Conservation (phyloP, 2,113 vertebrate species). For the Callocephalon fimbriatum region DNA sequence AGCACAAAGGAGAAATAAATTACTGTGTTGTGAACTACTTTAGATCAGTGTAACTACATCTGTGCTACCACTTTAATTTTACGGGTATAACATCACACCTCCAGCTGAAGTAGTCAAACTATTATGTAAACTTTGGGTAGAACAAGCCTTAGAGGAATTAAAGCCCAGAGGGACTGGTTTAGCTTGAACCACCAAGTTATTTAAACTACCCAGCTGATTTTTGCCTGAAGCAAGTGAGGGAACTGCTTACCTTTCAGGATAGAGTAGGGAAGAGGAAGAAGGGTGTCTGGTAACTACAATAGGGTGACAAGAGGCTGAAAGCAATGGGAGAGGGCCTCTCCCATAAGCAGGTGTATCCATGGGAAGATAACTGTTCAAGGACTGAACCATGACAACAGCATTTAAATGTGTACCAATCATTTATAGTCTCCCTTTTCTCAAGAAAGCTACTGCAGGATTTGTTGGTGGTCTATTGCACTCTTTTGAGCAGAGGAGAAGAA, state of each 20-base stretch:
- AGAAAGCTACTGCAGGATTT: background rate
- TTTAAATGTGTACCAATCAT: background rate
- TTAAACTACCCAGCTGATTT: background rate
- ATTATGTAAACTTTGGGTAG: background rate
- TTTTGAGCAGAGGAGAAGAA: background rate
- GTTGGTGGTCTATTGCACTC: accelerated
- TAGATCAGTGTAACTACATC: background rate
- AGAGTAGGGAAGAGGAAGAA: background rate
- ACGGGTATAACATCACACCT: background rate
- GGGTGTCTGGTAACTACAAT: background rate
- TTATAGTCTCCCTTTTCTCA: background rate
- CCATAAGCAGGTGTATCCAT: background rate
- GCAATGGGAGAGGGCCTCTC: background rate
- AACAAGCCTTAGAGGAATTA: background rate
- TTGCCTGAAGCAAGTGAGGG: background rate
- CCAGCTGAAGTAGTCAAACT: background rate
- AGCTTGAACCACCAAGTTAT: background rate
- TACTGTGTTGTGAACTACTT: background rate
- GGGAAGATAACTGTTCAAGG: background rate
- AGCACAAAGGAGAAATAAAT: background rate
- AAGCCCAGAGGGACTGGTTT: conserved; percentile 23
- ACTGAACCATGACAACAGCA: background rate
- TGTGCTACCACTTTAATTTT: background rate
- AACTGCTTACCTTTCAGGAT: background rate
- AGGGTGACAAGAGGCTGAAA: background rate